A percentile compares a stretch with the other conserved stretches of the same genome.
Evolutionary conservation across 1,140 invertebrate species (phyloP).

Genomic region (Antheraea mylitta): DNA sequence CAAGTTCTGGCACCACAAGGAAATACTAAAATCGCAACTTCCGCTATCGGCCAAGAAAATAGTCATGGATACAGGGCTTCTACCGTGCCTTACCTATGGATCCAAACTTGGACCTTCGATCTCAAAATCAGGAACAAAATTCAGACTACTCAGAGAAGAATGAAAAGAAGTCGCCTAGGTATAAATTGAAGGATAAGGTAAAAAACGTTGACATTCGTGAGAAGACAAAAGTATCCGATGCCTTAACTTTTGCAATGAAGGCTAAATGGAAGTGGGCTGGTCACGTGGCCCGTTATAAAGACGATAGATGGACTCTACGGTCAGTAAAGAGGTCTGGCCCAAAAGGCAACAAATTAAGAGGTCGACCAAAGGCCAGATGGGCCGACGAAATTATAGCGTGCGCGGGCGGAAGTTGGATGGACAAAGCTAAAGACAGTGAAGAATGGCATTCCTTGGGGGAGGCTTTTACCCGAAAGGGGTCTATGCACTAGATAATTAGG

Average conservation of each 20-base stretch:
- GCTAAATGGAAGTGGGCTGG: no score
- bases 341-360: conserved; percentile 15
- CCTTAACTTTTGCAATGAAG: conserved; percentile 15
- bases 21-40: no score
- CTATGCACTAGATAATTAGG: no score
- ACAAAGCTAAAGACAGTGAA: not conserved
- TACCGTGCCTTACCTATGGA: conserved; percentile 7
- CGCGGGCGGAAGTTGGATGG: not conserved
- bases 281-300: conserved; percentile 15
- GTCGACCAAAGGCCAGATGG: conserved; percentile 18
- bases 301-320: conserved; percentile 19
- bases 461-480: no score
- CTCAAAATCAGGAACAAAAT: no score
- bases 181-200: conserved; percentile 17
- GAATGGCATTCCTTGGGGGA: no score
- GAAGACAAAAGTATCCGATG: conserved; percentile 15
- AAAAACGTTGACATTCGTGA: conserved; percentile 22
- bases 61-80: conserved; percentile 11
- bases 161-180: conserved; percentile 8
- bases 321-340: conserved; percentile 16
- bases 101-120: conserved; percentile 4
- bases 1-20: no score
- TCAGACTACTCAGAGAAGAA: conserved; percentile 10
- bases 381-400: no score
- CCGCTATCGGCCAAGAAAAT: conserved; percentile 7